These are phyloP conservation scores for Lepidotrigona ventralis DNA, from an alignment of 1,140 invertebrate genomes.

Conservation along the genomic window DNA sequence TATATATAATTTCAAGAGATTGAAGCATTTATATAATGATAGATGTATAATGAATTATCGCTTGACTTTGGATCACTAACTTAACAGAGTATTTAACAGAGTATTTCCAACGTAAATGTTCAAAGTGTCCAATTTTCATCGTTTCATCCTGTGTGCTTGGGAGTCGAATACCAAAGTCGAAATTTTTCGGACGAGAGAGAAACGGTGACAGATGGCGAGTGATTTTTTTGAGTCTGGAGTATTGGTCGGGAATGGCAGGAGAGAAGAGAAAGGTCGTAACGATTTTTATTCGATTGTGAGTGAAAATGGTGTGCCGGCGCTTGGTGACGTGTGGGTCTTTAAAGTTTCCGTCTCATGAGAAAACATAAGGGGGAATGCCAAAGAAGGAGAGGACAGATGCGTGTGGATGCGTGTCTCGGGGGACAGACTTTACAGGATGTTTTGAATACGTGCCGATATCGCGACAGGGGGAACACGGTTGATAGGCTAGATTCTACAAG, in stretches of 20 bases:
- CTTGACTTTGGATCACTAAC: too few species aligned
- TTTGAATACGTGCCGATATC: slow-evolving; percentile 75
- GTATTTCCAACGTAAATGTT: too few species aligned
- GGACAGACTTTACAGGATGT: slow-evolving; percentile 62
- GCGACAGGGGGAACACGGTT: slow-evolving; percentile 26
- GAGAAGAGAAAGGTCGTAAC: not conserved
- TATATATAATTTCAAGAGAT: too few species aligned
- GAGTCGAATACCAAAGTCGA: not conserved
- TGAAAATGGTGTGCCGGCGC: not conserved
- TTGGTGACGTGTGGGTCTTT: not conserved
- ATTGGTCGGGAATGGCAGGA: not conserved
- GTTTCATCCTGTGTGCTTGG: too few species aligned
- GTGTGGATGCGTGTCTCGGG: slow-evolving; percentile 44
- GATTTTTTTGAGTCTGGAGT: not conserved
- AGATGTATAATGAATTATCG: too few species aligned
- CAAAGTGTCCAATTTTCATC: too few species aligned
- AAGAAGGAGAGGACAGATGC: slow-evolving; percentile 18
- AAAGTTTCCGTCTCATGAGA: not conserved
- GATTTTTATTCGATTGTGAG: not conserved
- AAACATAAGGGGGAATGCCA: not conserved
- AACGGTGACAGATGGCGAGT: not conserved
- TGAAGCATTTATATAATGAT: too few species aligned
- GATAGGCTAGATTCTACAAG: slow-evolving; percentile 19
- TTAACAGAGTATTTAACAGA: too few species aligned
- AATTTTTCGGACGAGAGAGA: not conserved